A percentile compares a stretch with the other conserved stretches of the same genome.
Evolutionary conservation across 2,888 invertebrate species (phyloP).

Genomic region (Spilosoma lubricipeda): DNA sequence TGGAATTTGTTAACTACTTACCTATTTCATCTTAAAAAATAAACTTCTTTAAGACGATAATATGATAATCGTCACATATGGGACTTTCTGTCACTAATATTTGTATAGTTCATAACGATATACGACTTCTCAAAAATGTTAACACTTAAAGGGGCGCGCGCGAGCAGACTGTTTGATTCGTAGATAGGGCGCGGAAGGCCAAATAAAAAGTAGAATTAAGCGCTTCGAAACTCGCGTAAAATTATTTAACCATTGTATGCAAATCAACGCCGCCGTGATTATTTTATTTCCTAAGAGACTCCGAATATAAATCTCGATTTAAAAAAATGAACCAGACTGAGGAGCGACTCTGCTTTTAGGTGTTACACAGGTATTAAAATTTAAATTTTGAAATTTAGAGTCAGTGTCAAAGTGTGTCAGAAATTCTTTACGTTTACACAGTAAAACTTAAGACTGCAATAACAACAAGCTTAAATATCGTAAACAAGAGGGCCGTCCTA

Average conservation of each 20-base stretch:
- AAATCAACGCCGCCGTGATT: conserved; percentile 84
- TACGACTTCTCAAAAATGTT: conserved; percentile 75
- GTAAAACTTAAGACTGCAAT: conserved; percentile 43
- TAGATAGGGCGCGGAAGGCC: conserved; percentile 84
- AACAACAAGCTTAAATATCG: conserved; percentile 50
- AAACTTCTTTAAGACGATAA: not conserved
- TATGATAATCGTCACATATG: conserved; percentile 21
- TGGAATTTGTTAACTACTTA: conserved; percentile 12
- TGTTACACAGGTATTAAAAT: conserved; percentile 59
- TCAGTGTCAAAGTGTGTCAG: conserved; percentile 52
- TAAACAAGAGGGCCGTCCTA: conserved; percentile 67
- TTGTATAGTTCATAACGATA: conserved; percentile 57
- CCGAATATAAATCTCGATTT: conserved; percentile 83
- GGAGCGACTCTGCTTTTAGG: conserved; percentile 73
- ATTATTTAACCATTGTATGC: conserved; percentile 87
- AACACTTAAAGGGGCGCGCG: conserved; percentile 80
- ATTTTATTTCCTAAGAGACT: conserved; percentile 86
- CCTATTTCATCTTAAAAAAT: not conserved
- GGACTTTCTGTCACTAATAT: conserved; percentile 32
- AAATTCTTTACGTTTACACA: conserved; percentile 56
- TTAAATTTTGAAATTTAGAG: conserved; percentile 33
- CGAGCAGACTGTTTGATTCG: conserved; percentile 81
- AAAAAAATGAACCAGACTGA: conserved; percentile 74
- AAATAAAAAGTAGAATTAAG: conserved; percentile 86
- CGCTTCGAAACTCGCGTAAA: conserved; percentile 86